A percentile compares a stretch with the other conserved stretches of the same genome.
phyloP scores from a whole-genome alignment of 1,140 invertebrate genomes.

The Eurosta solidaginis region DNA sequence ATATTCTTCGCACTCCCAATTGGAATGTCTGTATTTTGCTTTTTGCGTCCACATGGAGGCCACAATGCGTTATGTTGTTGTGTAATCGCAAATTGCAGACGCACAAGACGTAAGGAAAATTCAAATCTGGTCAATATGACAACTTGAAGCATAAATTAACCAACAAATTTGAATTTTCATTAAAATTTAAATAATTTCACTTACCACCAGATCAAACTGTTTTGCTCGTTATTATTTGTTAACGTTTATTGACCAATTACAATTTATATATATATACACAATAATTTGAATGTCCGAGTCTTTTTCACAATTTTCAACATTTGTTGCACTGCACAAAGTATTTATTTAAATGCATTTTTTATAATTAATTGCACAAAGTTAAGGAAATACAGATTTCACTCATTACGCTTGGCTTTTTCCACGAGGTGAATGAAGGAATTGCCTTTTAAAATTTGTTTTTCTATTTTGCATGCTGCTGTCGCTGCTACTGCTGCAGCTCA shows the following conservation, averaged over 20 bases:
- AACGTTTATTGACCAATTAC: not conserved
- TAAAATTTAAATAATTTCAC: no score
- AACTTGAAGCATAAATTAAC: not conserved
- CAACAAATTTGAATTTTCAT: no score
- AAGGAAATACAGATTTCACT: no score
- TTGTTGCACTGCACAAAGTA: not conserved
- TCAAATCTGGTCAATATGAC: not conserved
- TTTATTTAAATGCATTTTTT: not conserved
- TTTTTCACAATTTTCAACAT: not conserved
- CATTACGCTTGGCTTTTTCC: not conserved
- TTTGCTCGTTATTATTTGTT: not conserved
- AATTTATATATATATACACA: not conserved
- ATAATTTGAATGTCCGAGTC: not conserved
- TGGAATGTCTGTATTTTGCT: slow-evolving; percentile 17
- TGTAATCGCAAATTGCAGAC: not conserved
- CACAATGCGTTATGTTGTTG: slow-evolving; percentile 16
- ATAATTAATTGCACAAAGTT: not conserved
- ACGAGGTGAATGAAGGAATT: slow-evolving; percentile 1
- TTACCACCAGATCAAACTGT: not conserved
- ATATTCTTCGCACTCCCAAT: not conserved
- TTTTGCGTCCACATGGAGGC: slow-evolving; percentile 19
- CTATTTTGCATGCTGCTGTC: slow-evolving; percentile 10
- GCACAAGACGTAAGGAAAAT: not conserved
- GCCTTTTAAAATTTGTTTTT: slow-evolving; percentile 22
- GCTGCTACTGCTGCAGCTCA: no score